Base-by-base conservation (phyloP, 2,797 vertebrate genomes). In the Buceros bicornis region DNA sequence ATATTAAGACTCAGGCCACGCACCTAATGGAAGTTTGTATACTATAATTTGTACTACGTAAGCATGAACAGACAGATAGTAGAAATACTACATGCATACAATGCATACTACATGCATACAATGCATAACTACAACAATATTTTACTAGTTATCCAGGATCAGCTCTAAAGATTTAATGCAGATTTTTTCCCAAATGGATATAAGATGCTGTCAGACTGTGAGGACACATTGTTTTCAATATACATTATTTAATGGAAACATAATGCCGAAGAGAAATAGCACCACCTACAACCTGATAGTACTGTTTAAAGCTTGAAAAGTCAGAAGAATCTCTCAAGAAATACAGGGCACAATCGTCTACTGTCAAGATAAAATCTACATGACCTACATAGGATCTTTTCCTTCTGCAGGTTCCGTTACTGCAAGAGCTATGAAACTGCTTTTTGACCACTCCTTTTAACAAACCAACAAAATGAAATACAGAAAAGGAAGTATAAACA, bases 251-350 rank as follows among this genome's bases (percentile, higher is more conserved):
- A 82, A 71, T 26, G n/a, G 31, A 94, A 95, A 77, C 51, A 24
- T 10, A 72, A 78, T 25, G 54, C 18, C 43, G 69, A 93, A 86
- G 37, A 84, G 48, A 88, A 93, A 93, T 10, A 84, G 50, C 51
- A 90, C 26, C 40, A 82, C 26, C 45, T 64, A 57, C 35, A 40
- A 91, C 47, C 60, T 67, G 60, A 73, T 8, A 73, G 18, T 16
- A 56, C 14, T 76, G 31, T 66, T 86, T 69, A 58, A 83, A 86
- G 43, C 22, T 67, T 17, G 66, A 43, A 21, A 79, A 64, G 24
- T 66, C 35, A 43, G 70, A 86, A 93, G 17, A 83, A 74, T 40
- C 12, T 77, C 50, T 81, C 33, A 58, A 84, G 92, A 77, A 76
- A 37, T 60, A 54, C 14, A 66, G 37, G 35, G 42, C 24, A 56